Percentiles rank a stretch among this genome's conserved stretches.
Conservation (phyloP, 2,888 invertebrate genomes). For the Rosalia funebris region DNA sequence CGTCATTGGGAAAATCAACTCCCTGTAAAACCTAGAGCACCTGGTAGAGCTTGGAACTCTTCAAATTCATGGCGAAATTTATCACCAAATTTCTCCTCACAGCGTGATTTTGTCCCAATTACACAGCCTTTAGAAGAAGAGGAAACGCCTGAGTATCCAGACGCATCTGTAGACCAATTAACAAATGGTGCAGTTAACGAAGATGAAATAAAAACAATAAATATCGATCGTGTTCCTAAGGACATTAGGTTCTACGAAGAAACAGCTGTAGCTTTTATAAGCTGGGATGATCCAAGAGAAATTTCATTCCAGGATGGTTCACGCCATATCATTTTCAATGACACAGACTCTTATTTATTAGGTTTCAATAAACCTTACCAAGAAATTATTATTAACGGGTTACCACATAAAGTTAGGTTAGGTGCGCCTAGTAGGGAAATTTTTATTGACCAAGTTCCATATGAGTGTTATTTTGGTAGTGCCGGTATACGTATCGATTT, state of each 20-base stretch:
- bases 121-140: slow-evolving; percentile 15
- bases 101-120: slow-evolving; percentile 20
- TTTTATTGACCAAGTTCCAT: slow-evolving; percentile 88
- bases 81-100: slow-evolving; percentile 20
- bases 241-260: slow-evolving; percentile 89
- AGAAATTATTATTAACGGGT: slow-evolving; percentile 78
- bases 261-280: slow-evolving; percentile 84
- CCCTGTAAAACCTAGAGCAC: slow-evolving; percentile 24
- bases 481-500: slow-evolving; percentile 84
- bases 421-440: slow-evolving; percentile 94
- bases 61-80: slow-evolving; percentile 29
- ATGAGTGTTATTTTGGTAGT: slow-evolving; percentile 93
- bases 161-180: slow-evolving; percentile 29
- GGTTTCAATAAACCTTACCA: slow-evolving; percentile 76
- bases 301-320: slow-evolving; percentile 85
- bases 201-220: slow-evolving; percentile 82
- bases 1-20: slow-evolving; percentile 50
- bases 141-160: slow-evolving; percentile 39
- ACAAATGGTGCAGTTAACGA: slow-evolving; percentile 63
- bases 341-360: slow-evolving; percentile 75
- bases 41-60: slow-evolving; percentile 32
- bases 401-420: slow-evolving; percentile 81
- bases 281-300: slow-evolving; percentile 86
- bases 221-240: slow-evolving; percentile 82
- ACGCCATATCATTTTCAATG: slow-evolving; percentile 79